Evolutionary conservation across 2,888 invertebrate species (phyloP).

Genomic region (Eupeodes luniger): DNA sequence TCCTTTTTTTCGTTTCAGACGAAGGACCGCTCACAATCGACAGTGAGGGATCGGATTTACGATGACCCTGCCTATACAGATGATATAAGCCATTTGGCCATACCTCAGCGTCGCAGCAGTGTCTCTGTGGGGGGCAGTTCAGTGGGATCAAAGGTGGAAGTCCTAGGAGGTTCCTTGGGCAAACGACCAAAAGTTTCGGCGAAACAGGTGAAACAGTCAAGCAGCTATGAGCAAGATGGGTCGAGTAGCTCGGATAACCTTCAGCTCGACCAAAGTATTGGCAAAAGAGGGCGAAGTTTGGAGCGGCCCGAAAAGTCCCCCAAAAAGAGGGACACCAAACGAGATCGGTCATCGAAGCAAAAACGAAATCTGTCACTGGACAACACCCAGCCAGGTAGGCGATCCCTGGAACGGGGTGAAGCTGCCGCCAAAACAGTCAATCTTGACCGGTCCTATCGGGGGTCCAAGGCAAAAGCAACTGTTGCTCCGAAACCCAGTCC

Average conservation of each 20-base stretch:
- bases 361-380: constrained; percentile 82
- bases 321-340: constrained; percentile 78
- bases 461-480: constrained; percentile 53
- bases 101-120: constrained; percentile 81
- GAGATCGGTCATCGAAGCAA: constrained; percentile 81
- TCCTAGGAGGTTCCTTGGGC: constrained; percentile 48
- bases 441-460: constrained; percentile 62
- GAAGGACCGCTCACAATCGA: constrained; percentile 82
- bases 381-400: constrained; percentile 77
- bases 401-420: constrained; percentile 73
- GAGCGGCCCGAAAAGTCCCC: constrained; percentile 79
- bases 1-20: constrained; percentile 78
- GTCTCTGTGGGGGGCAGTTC: constrained; percentile 77
- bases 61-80: constrained; percentile 84
- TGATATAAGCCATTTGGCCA: constrained; percentile 84
- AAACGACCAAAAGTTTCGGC: constrained; percentile 49
- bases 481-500: constrained; percentile 63
- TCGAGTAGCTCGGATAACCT: constrained; percentile 81
- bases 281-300: constrained; percentile 81
- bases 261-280: constrained; percentile 75
- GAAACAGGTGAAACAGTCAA: constrained; percentile 60
- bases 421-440: constrained; percentile 62
- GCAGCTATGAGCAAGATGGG: constrained; percentile 77
- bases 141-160: constrained; percentile 16
- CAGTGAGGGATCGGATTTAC: constrained; percentile 83